Percentiles rank a stretch among this genome's conserved stretches.
phyloP scores from a whole-genome alignment of 2,888 invertebrate genomes.

The Heteromurus nitidus region DNA sequence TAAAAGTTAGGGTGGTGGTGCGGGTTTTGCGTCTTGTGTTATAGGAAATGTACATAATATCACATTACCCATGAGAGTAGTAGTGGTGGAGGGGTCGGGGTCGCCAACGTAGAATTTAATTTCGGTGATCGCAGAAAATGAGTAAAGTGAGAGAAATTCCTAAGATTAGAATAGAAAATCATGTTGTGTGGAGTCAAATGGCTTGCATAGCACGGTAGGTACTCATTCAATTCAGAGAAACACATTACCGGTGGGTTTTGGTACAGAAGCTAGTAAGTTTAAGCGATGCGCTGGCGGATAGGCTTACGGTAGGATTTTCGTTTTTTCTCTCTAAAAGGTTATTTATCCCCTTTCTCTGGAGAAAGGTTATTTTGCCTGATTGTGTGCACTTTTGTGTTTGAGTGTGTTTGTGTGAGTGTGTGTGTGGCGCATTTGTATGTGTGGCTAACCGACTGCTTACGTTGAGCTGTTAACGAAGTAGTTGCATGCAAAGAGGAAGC shows the following conservation, averaged over 20 bases:
- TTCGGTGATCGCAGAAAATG: constrained; percentile 52
- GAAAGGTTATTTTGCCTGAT: constrained; percentile 31
- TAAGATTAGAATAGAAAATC: constrained; percentile 57
- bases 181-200: constrained; percentile 31
- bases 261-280: not conserved
- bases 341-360: not conserved
- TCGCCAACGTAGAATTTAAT: constrained; percentile 33
- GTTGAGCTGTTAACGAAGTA: constrained; percentile 19
- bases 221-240: constrained; percentile 23
- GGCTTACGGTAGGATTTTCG: constrained; percentile 14
- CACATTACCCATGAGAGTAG: constrained; percentile 30
- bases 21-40: constrained; percentile 16
- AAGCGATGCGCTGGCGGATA: not conserved
- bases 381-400: constrained; percentile 17
- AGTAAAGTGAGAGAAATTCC: constrained; percentile 30
- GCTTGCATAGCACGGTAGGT: constrained; percentile 34
- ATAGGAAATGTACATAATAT: too few species aligned
- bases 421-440: constrained; percentile 10
- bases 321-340: constrained; percentile 14
- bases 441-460: constrained; percentile 30
- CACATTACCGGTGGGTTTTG: constrained; percentile 37
- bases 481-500: constrained; percentile 17
- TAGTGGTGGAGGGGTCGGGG: constrained; percentile 24
- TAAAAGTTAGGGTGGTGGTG: constrained; percentile 43
- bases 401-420: not conserved